Percentiles rank a stretch among this genome's conserved stretches.
Conservation (phyloP, 2,888 invertebrate genomes). For the Lochmaea crataegi region DNA sequence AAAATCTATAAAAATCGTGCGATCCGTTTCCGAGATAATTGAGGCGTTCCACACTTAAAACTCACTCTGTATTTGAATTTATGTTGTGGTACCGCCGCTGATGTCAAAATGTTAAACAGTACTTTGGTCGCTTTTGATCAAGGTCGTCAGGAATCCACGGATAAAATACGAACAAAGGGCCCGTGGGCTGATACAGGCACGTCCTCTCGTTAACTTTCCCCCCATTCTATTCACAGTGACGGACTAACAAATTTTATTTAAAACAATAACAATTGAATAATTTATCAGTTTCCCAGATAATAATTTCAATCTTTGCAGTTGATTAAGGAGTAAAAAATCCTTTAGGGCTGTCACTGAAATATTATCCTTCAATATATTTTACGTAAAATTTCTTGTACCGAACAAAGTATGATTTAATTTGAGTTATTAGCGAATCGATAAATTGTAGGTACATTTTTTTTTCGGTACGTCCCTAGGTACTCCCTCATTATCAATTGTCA, state of each 20-base stretch:
- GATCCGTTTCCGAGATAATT: too few species aligned
- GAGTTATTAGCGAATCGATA: neutral
- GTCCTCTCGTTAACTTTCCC: constrained; percentile 29
- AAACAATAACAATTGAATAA: neutral
- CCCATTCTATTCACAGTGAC: neutral
- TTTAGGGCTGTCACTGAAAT: too few species aligned
- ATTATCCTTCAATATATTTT: too few species aligned
- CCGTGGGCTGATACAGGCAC: constrained; percentile 46
- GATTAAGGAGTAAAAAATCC: too few species aligned
- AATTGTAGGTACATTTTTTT: neutral
- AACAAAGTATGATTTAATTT: too few species aligned
- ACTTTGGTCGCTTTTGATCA: constrained; percentile 48
- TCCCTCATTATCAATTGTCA: constrained; percentile 13
- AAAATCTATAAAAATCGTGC: too few species aligned
- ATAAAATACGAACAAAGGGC: constrained; percentile 47
- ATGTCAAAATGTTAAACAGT: constrained; percentile 34
- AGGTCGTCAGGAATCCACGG: constrained; percentile 52
- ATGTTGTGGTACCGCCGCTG: constrained; percentile 36
- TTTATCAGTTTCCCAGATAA: too few species aligned
- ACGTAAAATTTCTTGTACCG: too few species aligned
- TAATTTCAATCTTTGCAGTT: too few species aligned
- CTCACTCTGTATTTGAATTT: too few species aligned
- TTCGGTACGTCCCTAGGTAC: neutral
- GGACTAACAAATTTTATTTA: constrained; percentile 4
- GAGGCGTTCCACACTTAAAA: too few species aligned